Percentiles rank a stretch among this genome's conserved stretches.
Evolutionary conservation across 1,140 invertebrate genomes (phyloP).

Genomic region (Drosophila nannoptera): DNA sequence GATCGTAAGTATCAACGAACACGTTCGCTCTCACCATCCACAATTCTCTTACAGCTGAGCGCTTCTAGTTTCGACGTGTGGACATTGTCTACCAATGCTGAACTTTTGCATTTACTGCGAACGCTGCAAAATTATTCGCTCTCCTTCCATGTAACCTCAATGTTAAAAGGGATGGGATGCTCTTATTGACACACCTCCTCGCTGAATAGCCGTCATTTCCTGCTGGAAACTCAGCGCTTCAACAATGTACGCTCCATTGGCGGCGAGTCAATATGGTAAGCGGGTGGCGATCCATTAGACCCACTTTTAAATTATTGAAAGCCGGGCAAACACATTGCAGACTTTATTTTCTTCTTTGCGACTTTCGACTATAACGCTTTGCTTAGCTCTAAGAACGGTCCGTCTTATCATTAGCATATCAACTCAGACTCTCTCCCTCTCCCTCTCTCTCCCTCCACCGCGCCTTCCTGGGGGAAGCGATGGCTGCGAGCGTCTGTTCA

Average conservation of each 20-base stretch:
- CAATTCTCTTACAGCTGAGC: no score
- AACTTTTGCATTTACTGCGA: background rate
- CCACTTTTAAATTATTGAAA: slow-evolving; percentile 51
- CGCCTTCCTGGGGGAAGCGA: background rate
- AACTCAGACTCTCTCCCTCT: background rate
- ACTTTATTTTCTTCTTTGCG: background rate
- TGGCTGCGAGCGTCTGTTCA: slow-evolving; percentile 28
- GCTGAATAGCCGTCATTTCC: background rate
- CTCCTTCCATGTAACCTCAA: no score
- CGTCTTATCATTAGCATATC: slow-evolving; percentile 61
- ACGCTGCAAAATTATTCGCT: no score
- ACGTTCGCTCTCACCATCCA: background rate
- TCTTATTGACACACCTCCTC: background rate
- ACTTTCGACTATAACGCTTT: slow-evolving; percentile 37
- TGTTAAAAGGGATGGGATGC: background rate
- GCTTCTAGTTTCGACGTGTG: background rate
- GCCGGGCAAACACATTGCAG: slow-evolving; percentile 19
- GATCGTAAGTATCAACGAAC: no score
- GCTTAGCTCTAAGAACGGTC: slow-evolving; percentile 4
- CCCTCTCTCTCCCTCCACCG: no score
- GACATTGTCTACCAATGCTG: background rate
- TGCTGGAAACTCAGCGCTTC: background rate
- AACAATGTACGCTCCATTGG: slow-evolving; percentile 13
- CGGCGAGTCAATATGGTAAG: slow-evolving; percentile 21
- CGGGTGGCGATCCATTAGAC: slow-evolving; percentile 28